Base-by-base conservation (phyloP, 2,113 vertebrate species). In the Lamprologus tigripictilis region DNA sequence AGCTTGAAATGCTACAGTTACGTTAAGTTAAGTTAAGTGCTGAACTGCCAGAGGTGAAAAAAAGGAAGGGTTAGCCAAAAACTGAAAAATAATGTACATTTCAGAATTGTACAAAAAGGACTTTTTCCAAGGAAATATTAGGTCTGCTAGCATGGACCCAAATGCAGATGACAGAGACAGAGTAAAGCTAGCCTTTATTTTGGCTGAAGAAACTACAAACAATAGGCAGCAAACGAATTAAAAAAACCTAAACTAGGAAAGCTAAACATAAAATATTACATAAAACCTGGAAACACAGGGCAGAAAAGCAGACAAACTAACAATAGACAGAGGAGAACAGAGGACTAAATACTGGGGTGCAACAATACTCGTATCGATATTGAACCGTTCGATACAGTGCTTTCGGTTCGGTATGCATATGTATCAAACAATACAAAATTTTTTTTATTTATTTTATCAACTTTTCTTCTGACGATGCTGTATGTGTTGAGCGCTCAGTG, bases 351-450 rank as follows among this genome's bases (percentile, higher is more conserved):
- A 55, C 53, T 53, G 51, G 51, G 19, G 51, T 53, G 19, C 51
- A 53, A 53, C 9, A 6, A 53, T 53, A 21, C 51, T 53, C 3
- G 3, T 53, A 53, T 53, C 49, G 1, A 53, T n/a, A 53, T 4
- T 53, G 19, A 53, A 53, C 49, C 49, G 5, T 51, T 49, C 49
- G 8, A 51, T 51, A 51, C 49, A 51, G 49, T 51, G 49, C 49
- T 51, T 51, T 53, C 49, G 5, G 49, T 53, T n/a, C 3, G 2
- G 49, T 53, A n/a, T 1, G 49, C 49, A 6, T 53, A 53, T 53
- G 49, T 53, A 53, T 53, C 5, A 19, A 53, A n/a, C 49, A 53
- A n/a, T 37, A 37, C 35, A 37, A 37, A 37, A 1, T 0, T 0
- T 4, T 10, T 51, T 51, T 51, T 2, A n/a, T 51, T n/a, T 51